Evolutionary conservation across 2,888 invertebrate species (phyloP).

Genomic region (Apodemia hepburni): DNA sequence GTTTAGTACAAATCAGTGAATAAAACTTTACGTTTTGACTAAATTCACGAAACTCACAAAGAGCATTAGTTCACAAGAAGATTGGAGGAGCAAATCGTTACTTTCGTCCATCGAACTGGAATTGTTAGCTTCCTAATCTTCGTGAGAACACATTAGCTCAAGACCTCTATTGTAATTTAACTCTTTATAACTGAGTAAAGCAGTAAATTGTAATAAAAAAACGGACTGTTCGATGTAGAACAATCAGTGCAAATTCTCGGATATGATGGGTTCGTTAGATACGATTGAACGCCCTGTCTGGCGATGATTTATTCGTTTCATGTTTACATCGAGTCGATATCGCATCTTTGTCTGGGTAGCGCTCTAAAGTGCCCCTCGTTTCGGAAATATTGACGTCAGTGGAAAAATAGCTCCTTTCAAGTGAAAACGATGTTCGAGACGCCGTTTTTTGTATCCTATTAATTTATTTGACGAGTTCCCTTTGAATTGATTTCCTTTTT

Average conservation of each 20-base stretch:
- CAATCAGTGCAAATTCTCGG: slow-evolving; percentile 25
- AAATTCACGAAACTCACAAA: too few species aligned
- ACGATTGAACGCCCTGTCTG: slow-evolving; percentile 47
- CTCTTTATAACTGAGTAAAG: too few species aligned
- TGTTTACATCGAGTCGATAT: slow-evolving; percentile 52
- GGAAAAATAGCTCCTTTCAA: slow-evolving; percentile 56
- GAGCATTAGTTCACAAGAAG: too few species aligned
- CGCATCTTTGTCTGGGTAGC: slow-evolving; percentile 48
- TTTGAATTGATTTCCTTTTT: slow-evolving; percentile 25
- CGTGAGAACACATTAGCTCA: too few species aligned
- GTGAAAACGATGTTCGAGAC: slow-evolving; percentile 35
- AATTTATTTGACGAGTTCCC: slow-evolving; percentile 67
- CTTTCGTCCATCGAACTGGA: too few species aligned
- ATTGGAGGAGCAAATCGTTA: too few species aligned
- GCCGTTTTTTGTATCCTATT: slow-evolving; percentile 51
- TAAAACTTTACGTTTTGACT: too few species aligned
- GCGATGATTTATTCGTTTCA: slow-evolving; percentile 52
- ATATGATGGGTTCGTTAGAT: slow-evolving; percentile 50
- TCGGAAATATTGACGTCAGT: slow-evolving; percentile 46
- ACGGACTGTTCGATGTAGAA: slow-evolving; percentile 44
- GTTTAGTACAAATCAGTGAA: too few species aligned
- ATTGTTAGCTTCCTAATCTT: too few species aligned
- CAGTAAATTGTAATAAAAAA: neutral
- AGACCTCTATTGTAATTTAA: too few species aligned
- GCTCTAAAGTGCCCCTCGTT: slow-evolving; percentile 41